Evolutionary conservation across 2,797 vertebrate genomes (phyloP), one percentile per base, ranked within the genome.

Genomic region (Spinus olivaceus): DNA sequence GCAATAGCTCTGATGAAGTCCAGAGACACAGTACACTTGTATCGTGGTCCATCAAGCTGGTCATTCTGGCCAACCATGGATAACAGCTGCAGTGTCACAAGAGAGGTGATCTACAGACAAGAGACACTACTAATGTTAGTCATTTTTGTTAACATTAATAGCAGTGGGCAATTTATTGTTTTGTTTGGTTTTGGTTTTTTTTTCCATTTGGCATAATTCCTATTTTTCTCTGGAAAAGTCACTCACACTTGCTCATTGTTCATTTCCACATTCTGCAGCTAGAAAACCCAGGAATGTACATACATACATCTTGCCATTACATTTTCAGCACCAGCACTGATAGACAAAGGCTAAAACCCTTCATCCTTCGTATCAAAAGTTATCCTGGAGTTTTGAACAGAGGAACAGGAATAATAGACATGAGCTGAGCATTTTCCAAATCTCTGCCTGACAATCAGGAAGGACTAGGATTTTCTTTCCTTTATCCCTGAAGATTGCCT

Each of bases 1-100:
- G 98, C 97, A 97, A 98, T 16, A 81, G 98, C 98, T 63, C 98
- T 98, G 96, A 99, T 99, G 97, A 99, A 99, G 90, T 99, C 99
- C 95, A 99, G 96, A 39, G 99, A 99, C 12, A 99, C 99, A 1
- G 98, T 98, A 94, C 99, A 99, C 97, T 99, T 99, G 97, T 99
- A 99, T 70, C 99, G 99, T 10, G 99, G 99, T 57, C 98, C 98
- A 65, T 99, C 99, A 77, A 99, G 98, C 96, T 99, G 99, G 97
- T 99, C 99, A 2, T 98, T 98, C 76, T 98, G 98, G 80, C 99
- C 98, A 96, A 99, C 98, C 94, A 98, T 94, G 60, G 98, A 97
- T 96, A 99, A 95, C 72, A 99, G 98, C 97, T 99, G 99, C 66
- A 99, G 97, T 10, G 98, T 98, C 94, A 98, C 98, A 89, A 98